phyloP scores from a whole-genome alignment of 2,797 vertebrate genomes.

The Rhyacichthys aspro region DNA sequence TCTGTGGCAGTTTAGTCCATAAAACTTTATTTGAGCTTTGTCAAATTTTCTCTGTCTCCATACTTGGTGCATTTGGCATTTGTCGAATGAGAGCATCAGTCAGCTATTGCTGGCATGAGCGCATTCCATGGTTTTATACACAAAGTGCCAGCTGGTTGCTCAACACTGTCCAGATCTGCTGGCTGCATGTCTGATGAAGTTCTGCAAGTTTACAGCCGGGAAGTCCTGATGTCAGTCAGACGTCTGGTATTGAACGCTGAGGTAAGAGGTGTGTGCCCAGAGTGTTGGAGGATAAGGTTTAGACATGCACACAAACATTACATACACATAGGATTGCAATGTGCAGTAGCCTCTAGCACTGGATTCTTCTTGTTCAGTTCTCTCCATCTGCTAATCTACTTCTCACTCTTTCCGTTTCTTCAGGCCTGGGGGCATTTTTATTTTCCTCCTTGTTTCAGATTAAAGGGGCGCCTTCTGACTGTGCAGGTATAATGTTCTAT shows the following conservation, averaged over 20 bases:
- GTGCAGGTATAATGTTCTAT: constrained; percentile 30
- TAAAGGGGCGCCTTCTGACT: constrained; percentile 20
- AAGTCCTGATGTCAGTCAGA: constrained; percentile 61
- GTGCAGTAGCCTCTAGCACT: constrained; percentile 25
- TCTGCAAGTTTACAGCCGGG: constrained; percentile 49
- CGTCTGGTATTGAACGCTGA: constrained; percentile 54
- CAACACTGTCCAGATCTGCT: constrained; percentile 45
- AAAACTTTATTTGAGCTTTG: not conserved
- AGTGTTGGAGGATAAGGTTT: constrained; percentile 23
- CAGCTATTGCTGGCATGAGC: constrained; percentile 29
- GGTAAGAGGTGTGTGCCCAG: constrained; percentile 19
- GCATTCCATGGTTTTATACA: constrained; percentile 26
- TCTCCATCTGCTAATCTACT: constrained; percentile 26
- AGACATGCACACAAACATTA: constrained; percentile 22
- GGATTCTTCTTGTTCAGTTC: constrained; percentile 29
- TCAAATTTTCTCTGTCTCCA: not conserved
- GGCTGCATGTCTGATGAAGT: constrained; percentile 34
- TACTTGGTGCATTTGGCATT: not conserved
- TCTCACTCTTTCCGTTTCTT: constrained; percentile 20
- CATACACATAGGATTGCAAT: constrained; percentile 13
- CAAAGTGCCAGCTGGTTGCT: constrained; percentile 26
- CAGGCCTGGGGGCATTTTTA: constrained; percentile 15
- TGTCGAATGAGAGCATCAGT: constrained; percentile 2
- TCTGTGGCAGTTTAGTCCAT: constrained; percentile 1
- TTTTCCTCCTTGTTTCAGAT: constrained; percentile 30